phyloP scores from a whole-genome alignment of 2,888 invertebrate species.

The Temnothorax unifasciatus region DNA sequence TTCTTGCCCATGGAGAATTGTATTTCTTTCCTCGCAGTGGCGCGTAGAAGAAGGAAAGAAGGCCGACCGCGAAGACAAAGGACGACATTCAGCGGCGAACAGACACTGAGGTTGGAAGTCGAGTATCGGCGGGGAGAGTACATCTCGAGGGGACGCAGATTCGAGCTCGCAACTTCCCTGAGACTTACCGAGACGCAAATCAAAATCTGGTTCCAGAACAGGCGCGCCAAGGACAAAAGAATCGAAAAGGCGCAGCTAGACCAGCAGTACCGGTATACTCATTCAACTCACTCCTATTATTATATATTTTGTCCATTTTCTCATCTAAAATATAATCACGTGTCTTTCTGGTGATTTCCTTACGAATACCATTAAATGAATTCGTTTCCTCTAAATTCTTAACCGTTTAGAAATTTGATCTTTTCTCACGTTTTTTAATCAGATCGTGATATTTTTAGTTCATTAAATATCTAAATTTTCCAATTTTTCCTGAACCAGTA shows the following conservation, averaged over 20 bases:
- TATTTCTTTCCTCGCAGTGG: conserved; percentile 88
- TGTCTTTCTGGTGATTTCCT: not conserved
- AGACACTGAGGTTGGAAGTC: conserved; percentile 95
- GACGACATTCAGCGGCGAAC: conserved; percentile 97
- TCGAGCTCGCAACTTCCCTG: conserved; percentile 92
- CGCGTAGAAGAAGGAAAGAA: conserved; percentile 94
- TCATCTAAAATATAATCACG: not conserved
- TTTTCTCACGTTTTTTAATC: not conserved
- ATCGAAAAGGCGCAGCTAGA: conserved; percentile 98
- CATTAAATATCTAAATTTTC: too few species aligned
- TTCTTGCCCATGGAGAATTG: not conserved
- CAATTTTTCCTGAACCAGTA: too few species aligned
- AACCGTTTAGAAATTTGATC: not conserved
- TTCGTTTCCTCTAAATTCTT: not conserved
- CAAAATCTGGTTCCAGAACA: conserved; percentile 97
- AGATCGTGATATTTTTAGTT: too few species aligned
- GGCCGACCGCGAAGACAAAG: conserved; percentile 95
- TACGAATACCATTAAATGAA: not conserved
- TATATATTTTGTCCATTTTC: not conserved
- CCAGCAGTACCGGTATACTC: conserved; percentile 95
- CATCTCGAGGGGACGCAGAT: conserved; percentile 94
- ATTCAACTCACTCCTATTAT: not conserved
- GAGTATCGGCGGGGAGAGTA: conserved; percentile 97
- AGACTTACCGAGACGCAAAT: conserved; percentile 93
- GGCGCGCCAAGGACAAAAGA: conserved; percentile 97